Base-by-base conservation (phyloP, 2,113 vertebrate genomes). In the Oceanites oceanicus region DNA sequence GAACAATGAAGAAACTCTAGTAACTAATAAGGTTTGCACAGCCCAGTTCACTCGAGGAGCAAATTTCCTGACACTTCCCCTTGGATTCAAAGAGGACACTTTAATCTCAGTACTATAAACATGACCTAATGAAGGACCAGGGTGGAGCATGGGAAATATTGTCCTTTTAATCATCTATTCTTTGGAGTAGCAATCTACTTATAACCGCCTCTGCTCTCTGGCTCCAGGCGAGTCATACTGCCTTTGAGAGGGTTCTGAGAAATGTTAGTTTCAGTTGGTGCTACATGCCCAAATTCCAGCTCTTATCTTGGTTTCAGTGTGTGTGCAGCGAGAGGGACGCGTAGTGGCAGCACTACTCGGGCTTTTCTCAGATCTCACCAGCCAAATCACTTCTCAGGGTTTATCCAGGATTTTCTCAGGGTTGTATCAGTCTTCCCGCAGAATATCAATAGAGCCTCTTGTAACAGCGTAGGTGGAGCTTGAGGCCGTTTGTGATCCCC, bases 101-200 rank as follows among this genome's bases (percentile, higher is more conserved):
- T 95, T 53, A 90, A 82, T 95, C 88, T 91, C 38, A 36, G 53
- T 85, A 12, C 68, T 95, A 59, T 58, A 91, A 95, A 75, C 77
- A 92, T 50, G 66, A 90, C 74, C 84, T 89, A 76, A 95, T 70
- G 74, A 94, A 85, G 77, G 77, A 59, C 45, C 23, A 86, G 89
- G 84, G 91, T 85, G 84, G 84, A n/a, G 8, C 45, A 92, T 44
- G 45, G 92, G 91, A 96, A 96, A 88, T 73, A 72, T 0, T 88
- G 68, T 94, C 83, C 58, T 62, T 94, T 76, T 77, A 88, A 87
- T 70, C 83, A 71, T 82, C 86, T 80, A 16, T 58, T 96, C 66
- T 94, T 93, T 62, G 42, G 62, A 91, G 45, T 9, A 91, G 81
- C 77, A 97, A 91, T 92, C 87, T 95, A 55, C 23, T 96, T 40